Conservation (phyloP, 2,888 invertebrate genomes). For the Cataglyphis rosenhaueri region DNA sequence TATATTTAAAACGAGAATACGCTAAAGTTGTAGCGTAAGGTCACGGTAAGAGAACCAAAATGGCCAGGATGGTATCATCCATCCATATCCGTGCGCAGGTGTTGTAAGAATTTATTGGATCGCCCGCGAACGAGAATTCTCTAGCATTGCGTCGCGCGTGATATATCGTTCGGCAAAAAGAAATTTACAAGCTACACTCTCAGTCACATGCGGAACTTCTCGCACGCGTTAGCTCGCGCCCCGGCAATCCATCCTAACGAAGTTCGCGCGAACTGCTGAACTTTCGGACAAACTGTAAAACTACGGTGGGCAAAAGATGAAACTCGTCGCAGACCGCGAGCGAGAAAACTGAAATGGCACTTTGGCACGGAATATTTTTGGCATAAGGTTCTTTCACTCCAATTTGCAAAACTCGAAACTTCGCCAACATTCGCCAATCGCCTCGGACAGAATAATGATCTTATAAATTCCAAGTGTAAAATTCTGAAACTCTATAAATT, state of each 20-base stretch:
- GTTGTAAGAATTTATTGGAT: slow-evolving; percentile 55
- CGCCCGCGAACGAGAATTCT: slow-evolving; percentile 39
- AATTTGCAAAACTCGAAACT: slow-evolving; percentile 23
- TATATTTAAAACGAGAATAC: not conserved
- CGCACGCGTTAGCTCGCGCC: slow-evolving; percentile 32
- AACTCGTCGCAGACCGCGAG: not conserved
- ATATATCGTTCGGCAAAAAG: slow-evolving; percentile 26
- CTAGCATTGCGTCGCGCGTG: slow-evolving; percentile 41
- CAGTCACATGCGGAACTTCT: slow-evolving; percentile 45
- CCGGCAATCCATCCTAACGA: slow-evolving; percentile 54
- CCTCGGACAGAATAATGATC: not conserved
- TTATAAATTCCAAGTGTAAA: slow-evolving; percentile 29
- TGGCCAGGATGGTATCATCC: slow-evolving; percentile 6
- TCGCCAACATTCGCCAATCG: not conserved
- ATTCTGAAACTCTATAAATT: not conserved
- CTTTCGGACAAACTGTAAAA: slow-evolving; percentile 36
- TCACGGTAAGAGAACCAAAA: slow-evolving; percentile 2
- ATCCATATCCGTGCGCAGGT: slow-evolving; percentile 17
- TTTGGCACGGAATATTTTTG: slow-evolving; percentile 34
- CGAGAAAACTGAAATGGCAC: slow-evolving; percentile 31
- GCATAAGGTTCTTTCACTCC: not conserved
- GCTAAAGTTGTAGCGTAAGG: not conserved
- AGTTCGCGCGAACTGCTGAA: slow-evolving; percentile 36
- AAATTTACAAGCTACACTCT: slow-evolving; percentile 56
- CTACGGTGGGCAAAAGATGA: slow-evolving; percentile 21